Evolutionary conservation across 2,797 vertebrate genomes (phyloP), one percentile per base, ranked within the genome.

Genomic region (Heteromormyrus szaboi): DNA sequence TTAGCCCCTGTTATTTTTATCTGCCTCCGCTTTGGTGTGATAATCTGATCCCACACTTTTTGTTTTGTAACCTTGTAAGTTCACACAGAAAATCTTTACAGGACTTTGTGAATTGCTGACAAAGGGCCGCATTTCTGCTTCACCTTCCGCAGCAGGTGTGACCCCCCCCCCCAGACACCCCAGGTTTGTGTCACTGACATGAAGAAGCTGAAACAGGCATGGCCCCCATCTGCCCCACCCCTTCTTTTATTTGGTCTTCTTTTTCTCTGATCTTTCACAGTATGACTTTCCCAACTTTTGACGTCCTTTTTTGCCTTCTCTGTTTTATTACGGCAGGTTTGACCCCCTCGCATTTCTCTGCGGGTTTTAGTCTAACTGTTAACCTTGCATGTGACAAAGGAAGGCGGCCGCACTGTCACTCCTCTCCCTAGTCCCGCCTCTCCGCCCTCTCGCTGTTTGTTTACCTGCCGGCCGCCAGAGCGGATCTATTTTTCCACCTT

Each of bases 281-380:
- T 29, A 65, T 65, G 62, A 65, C 62, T 65, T 65, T 29, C 62
- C 9, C 8, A 29, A 65, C 62, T 65, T 65, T 65, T 65, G 59
- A 22, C 11, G 8, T 25, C n/a, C 8, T 22, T 25, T 62, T 25
- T 25, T 1, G 2, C 56, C 56, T 6, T n/a, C 56, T 0, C 54
- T 59, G 19, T 59, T 59, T 59, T 22, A 22, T 59, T 59, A 8
- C 54, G 0, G 56, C 56, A 22, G 56, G n/a, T 59, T 65, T 29
- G 9, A 62, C 59, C 59, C 22, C 22, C 9, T 29, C 0, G 25
- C 62, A 12, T 65, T 65, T 76, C 93, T 95, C 95, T 95, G 95
- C 95, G 93, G 92, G 56, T 59, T 59, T 59, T 59, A 59, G 19
- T 59, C 56, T 59, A 59, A 22, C 56, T 59, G 56, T 54, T 59